These are phyloP conservation scores for Pygoscelis antarcticus DNA, from an alignment of 2,113 vertebrate genomes.

Conservation along the genomic window DNA sequence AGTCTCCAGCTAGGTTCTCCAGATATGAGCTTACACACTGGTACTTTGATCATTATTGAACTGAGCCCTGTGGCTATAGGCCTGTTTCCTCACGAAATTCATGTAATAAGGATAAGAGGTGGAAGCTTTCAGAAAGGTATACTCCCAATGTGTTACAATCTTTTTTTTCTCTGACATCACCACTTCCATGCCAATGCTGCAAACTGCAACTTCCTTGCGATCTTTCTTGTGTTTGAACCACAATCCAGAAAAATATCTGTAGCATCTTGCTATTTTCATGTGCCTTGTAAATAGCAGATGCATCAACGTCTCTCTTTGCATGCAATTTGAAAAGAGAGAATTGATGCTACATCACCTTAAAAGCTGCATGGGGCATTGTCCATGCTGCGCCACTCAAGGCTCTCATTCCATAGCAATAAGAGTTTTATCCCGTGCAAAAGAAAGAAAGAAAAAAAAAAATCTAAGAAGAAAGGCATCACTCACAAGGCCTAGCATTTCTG, in stretches of 20 bases:
- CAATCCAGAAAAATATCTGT: neutral
- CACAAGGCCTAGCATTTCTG: neutral
- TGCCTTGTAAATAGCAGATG: neutral
- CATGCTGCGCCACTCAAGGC: neutral
- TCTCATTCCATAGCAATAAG: neutral
- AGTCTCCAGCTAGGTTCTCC: neutral
- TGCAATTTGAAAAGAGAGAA: neutral
- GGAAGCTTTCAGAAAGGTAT: neutral
- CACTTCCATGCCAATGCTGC: neutral
- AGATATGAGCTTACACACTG: neutral
- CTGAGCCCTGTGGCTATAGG: neutral
- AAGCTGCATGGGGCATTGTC: neutral
- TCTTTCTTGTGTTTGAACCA: neutral
- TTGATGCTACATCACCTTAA: neutral
- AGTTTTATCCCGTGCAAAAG: neutral
- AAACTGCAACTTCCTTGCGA: neutral
- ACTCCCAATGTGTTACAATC: neutral
- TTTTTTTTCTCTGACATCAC: neutral
- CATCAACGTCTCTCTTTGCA: neutral
- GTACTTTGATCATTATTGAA: neutral
- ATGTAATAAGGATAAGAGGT: neutral
- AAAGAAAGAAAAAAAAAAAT: neutral
- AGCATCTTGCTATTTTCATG: neutral
- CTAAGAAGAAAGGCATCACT: neutral
- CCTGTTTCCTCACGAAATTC: neutral